A percentile compares a stretch with the other conserved stretches of the same genome.
Conservation (phyloP, 2,888 invertebrate genomes). For the Polymixis flavicincta region DNA sequence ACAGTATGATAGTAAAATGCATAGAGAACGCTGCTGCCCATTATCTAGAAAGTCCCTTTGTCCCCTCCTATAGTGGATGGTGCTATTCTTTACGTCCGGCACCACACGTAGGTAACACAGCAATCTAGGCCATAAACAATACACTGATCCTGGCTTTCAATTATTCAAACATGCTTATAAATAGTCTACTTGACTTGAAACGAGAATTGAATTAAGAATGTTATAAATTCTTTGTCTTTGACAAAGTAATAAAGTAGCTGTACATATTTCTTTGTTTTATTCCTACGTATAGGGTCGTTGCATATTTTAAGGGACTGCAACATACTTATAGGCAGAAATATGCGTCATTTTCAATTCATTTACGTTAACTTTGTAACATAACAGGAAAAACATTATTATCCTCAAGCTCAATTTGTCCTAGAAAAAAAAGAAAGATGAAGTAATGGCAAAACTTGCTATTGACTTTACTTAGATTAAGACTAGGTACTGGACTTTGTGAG, state of each 20-base stretch:
- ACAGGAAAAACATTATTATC: constrained; percentile 24
- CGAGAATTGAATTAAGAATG: neutral
- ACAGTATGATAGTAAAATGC: too few species aligned
- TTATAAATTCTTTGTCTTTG: neutral
- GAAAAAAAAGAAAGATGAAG: neutral
- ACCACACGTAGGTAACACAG: too few species aligned
- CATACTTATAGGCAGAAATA: neutral
- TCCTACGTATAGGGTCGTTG: neutral
- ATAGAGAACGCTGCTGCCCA: too few species aligned
- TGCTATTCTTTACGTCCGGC: too few species aligned
- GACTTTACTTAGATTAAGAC: too few species aligned
- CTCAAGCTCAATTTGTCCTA: neutral
- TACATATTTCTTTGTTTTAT: neutral
- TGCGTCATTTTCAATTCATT: neutral
- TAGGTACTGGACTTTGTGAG: too few species aligned
- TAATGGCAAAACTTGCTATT: neutral
- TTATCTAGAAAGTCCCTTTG: too few species aligned
- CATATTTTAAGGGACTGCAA: neutral
- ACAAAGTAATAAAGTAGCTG: neutral
- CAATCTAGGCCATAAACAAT: neutral
- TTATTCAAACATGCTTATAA: neutral
- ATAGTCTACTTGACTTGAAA: neutral
- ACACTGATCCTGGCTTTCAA: neutral
- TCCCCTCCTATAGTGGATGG: too few species aligned
- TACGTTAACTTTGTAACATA: neutral